phyloP scores from a whole-genome alignment of 1,140 invertebrate species.

The Drosophila serrata region DNA sequence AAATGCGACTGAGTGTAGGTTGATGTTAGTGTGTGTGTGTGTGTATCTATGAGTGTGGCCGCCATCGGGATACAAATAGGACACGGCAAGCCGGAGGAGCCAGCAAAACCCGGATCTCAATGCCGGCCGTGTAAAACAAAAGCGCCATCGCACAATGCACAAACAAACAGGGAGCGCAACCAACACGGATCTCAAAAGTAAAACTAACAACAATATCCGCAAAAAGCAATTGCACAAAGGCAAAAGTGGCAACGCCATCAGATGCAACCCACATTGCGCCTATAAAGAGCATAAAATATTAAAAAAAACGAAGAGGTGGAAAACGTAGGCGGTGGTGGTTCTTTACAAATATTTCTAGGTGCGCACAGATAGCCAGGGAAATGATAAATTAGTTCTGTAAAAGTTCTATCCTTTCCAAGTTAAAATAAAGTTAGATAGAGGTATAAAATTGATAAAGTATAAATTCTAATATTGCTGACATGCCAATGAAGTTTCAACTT shows the following conservation, averaged over 20 bases:
- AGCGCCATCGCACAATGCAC: constrained; percentile 67
- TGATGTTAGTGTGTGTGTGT: constrained; percentile 28
- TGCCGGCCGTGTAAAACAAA: constrained; percentile 75
- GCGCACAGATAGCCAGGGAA: no score
- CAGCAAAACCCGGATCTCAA: constrained; percentile 57
- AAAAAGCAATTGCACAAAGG: constrained; percentile 80
- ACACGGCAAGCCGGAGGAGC: constrained; percentile 62
- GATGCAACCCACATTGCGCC: constrained; percentile 25
- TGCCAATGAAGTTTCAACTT: background rate
- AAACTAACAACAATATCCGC: constrained; percentile 83
- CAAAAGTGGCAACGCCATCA: constrained; percentile 56
- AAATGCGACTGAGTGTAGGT: constrained; percentile 69
- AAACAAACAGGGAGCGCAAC: constrained; percentile 45
- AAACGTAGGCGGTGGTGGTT: constrained; percentile 23
- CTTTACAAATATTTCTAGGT: constrained; percentile 32
- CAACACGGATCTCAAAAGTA: constrained; percentile 68
- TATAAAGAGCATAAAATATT: constrained; percentile 51
- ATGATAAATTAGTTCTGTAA: constrained; percentile 22
- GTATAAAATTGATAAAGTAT: background rate
- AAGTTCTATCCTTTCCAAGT: constrained; percentile 1
- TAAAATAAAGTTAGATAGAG: background rate
- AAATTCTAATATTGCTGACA: background rate
- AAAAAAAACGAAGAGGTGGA: constrained; percentile 48
- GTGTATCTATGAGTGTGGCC: background rate
- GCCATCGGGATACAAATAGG: constrained; percentile 79